phyloP scores from a whole-genome alignment of 1,140 invertebrate genomes.

The Pseudomyrmex sp. region DNA sequence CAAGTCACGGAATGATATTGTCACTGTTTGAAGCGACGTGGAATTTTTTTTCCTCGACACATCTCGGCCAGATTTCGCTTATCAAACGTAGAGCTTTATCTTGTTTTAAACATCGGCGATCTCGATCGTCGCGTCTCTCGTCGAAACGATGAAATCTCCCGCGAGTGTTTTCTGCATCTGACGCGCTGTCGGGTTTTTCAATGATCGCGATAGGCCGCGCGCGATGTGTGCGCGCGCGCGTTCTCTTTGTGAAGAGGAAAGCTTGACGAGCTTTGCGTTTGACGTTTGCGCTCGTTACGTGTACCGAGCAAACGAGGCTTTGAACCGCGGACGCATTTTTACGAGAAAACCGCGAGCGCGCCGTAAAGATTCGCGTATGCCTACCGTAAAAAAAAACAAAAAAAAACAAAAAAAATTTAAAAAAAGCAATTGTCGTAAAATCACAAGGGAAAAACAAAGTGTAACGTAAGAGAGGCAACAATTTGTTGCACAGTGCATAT shows the following conservation, averaged over 20 bases:
- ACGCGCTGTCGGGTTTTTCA: conserved; percentile 56
- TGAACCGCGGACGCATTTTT: conserved; percentile 14
- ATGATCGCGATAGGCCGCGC: conserved; percentile 44
- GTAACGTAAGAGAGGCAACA: background rate
- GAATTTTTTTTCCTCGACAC: background rate
- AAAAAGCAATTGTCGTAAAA: background rate
- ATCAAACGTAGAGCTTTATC: conserved; percentile 5
- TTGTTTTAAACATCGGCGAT: conserved; percentile 37
- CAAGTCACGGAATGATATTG: background rate
- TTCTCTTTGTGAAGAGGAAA: conserved; percentile 42
- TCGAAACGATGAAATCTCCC: conserved; percentile 45
- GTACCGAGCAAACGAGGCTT: conserved; percentile 40
- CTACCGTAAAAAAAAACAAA: background rate
- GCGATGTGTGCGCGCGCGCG: background rate
- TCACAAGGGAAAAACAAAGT: background rate
- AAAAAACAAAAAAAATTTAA: background rate
- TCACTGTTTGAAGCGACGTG: background rate
- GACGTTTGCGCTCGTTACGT: conserved; percentile 32
- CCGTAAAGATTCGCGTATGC: background rate
- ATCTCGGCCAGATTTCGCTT: background rate
- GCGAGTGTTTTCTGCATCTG: conserved; percentile 47
- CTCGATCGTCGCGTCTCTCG: conserved; percentile 37
- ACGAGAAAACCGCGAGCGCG: conserved; percentile 1
- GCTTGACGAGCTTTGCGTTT: conserved; percentile 48
- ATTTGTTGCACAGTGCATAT: conserved; percentile 26